These are phyloP conservation scores for Sebastes matsubarae DNA, from an alignment of 2,797 vertebrate species.

Conservation along the genomic window DNA sequence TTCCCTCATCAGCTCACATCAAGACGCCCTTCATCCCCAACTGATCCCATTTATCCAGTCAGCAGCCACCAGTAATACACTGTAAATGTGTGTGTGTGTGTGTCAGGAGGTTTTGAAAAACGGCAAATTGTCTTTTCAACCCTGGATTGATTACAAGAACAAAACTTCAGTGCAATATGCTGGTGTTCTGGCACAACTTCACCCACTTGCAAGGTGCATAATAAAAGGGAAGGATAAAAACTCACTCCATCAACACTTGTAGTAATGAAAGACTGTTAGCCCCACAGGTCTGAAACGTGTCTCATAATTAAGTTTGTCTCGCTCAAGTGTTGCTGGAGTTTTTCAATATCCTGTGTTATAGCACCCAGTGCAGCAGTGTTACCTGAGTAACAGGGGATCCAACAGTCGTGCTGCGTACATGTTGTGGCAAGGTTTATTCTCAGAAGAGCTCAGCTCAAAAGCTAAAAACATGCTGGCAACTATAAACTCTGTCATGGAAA, in stretches of 20 bases:
- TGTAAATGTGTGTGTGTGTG: neutral
- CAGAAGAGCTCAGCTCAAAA: neutral
- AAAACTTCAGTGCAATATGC: no score
- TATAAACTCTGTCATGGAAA: no score
- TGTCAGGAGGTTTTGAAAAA: neutral
- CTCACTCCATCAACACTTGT: neutral
- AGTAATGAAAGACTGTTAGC: neutral
- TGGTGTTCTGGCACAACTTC: neutral
- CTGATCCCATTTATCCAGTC: constrained; percentile 3
- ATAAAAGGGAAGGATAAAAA: neutral
- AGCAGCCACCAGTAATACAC: neutral
- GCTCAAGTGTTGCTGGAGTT: neutral
- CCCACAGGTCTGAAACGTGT: neutral
- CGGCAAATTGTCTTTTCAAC: neutral
- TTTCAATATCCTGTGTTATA: neutral
- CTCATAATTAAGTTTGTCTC: neutral
- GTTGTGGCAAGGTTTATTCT: neutral
- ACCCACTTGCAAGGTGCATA: neutral
- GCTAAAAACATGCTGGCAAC: no score
- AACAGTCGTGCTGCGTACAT: neutral
- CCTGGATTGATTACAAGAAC: neutral
- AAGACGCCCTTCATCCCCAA: constrained; percentile 1
- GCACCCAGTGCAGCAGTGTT: neutral
- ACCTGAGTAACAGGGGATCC: neutral
- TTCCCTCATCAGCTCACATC: neutral